These are phyloP conservation scores for Eptesicus fuscus DNA, from an alignment of 2,113 vertebrate genomes.

Conservation along the genomic window DNA sequence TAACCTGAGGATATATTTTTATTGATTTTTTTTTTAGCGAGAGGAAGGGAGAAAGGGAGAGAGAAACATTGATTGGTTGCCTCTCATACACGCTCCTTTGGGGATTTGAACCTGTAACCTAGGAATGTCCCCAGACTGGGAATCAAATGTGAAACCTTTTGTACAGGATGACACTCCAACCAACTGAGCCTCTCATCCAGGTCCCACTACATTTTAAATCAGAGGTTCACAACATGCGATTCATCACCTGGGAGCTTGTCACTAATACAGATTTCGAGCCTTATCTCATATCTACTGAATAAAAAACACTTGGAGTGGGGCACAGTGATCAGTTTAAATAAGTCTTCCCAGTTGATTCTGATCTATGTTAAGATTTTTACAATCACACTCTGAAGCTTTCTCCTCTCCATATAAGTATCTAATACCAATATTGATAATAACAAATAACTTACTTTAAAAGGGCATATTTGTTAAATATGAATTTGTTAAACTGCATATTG, in stretches of 20 bases:
- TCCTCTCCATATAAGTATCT: background rate
- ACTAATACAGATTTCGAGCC: background rate
- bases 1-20: background rate
- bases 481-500: background rate
- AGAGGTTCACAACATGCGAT: background rate
- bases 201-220: background rate
- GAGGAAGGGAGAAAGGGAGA: background rate
- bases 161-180: no score
- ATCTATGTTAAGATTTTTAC: background rate
- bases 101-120: no score
- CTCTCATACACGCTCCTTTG: no score
- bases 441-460: background rate
- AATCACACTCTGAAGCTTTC: background rate
- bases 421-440: background rate
- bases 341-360: background rate
- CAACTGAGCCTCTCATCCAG: no score
- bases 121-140: no score
- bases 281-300: background rate
- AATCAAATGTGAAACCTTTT: no score
- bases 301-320: background rate
- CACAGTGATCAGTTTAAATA: background rate
- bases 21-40: background rate
- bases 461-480: background rate
- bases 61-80: background rate
- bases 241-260: background rate